A percentile compares a stretch with the other conserved stretches of the same genome.
These are phyloP conservation scores for Brachionus sp. DNA, from an alignment of 1,140 invertebrate species.

Conservation along the genomic window DNA sequence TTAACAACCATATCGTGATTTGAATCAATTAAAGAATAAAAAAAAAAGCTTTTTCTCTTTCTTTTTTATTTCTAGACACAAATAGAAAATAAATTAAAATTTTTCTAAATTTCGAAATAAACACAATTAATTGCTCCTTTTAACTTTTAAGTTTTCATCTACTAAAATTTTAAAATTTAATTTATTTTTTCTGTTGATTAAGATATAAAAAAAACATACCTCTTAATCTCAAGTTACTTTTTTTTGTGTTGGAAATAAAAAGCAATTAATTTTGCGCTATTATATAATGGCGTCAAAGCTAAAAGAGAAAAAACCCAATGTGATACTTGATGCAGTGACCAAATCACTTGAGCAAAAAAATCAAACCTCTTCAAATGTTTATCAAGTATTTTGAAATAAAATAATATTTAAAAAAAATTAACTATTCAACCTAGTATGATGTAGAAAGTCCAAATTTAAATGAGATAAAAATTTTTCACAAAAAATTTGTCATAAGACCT, in stretches of 20 bases:
- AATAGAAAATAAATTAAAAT: too few species aligned
- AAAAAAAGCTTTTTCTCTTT: too few species aligned
- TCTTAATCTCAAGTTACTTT: neutral
- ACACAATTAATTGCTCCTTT: neutral
- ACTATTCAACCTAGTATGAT: neutral
- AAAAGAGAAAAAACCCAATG: neutral
- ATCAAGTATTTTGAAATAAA: neutral
- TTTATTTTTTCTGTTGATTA: neutral
- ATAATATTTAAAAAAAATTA: neutral
- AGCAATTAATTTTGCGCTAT: conserved; percentile 1
- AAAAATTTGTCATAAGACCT: neutral
- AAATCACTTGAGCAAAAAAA: neutral
- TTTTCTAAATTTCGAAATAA: neutral
- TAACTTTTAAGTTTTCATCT: neutral
- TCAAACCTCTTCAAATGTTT: neutral
- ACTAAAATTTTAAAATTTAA: neutral
- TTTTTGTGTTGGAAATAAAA: neutral
- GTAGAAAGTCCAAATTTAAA: neutral
- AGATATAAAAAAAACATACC: neutral
- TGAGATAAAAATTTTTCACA: neutral
- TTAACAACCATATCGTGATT: too few species aligned
- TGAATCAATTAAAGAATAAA: too few species aligned
- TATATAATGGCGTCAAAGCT: neutral
- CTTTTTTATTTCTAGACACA: too few species aligned
- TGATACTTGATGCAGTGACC: neutral